A percentile compares a stretch with the other conserved stretches of the same genome.
Evolutionary conservation across 2,888 invertebrate species (phyloP).

Genomic region (Chalcis sispes): DNA sequence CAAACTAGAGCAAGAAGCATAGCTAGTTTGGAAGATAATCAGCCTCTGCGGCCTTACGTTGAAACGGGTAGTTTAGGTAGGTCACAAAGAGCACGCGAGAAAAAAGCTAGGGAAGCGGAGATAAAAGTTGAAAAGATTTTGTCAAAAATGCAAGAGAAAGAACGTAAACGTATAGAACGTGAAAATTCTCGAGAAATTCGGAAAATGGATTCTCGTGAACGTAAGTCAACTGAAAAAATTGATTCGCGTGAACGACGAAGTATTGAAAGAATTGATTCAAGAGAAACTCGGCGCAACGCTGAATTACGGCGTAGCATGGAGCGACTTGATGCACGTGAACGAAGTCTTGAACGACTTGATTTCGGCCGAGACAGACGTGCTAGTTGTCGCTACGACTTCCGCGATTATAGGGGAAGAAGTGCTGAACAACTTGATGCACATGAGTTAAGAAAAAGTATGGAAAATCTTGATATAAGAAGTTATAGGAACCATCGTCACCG

Average conservation of each 20-base stretch:
- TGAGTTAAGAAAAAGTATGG: conserved; percentile 65
- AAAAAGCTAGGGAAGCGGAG: conserved; percentile 65
- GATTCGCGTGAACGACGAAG: conserved; percentile 66
- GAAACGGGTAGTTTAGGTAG: conserved; percentile 73
- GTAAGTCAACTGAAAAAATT: conserved; percentile 66
- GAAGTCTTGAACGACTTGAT: conserved; percentile 65
- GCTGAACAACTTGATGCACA: conserved; percentile 68
- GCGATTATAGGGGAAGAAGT: conserved; percentile 65
- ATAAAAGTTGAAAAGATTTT: conserved; percentile 63
- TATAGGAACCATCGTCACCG: conserved; percentile 42
- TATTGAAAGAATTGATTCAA: conserved; percentile 63
- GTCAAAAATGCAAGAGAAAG: conserved; percentile 67
- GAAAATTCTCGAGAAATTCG: conserved; percentile 68
- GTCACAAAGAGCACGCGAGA: conserved; percentile 65
- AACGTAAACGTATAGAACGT: conserved; percentile 67
- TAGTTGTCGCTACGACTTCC: conserved; percentile 60
- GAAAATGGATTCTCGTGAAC: conserved; percentile 63
- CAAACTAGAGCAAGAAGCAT: conserved; percentile 70
- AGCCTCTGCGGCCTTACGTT: conserved; percentile 62
- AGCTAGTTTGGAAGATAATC: conserved; percentile 70
- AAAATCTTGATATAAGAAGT: conserved; percentile 63
- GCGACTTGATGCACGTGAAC: conserved; percentile 66
- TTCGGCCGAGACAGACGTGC: conserved; percentile 59
- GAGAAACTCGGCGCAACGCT: conserved; percentile 63
- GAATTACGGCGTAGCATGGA: conserved; percentile 71